A percentile compares a stretch with the other conserved stretches of the same genome.
phyloP scores from a whole-genome alignment of 2,888 invertebrate genomes.

The Phortica magna region DNA sequence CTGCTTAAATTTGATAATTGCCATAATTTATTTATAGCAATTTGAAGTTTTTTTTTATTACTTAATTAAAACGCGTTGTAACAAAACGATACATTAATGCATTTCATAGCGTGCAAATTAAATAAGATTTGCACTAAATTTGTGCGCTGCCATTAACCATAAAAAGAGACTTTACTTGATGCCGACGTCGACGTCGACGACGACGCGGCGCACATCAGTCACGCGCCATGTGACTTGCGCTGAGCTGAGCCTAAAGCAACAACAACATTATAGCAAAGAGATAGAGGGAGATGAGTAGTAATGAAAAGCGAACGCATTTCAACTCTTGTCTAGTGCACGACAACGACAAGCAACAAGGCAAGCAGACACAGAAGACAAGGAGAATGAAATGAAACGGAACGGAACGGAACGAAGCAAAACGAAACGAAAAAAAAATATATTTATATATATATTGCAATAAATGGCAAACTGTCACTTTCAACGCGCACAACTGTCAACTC shows the following conservation, averaged over 20 bases:
- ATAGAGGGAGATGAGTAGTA: no score
- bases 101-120: conserved; percentile 9
- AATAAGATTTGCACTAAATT: conserved; percentile 6
- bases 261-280: no score
- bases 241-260: no score
- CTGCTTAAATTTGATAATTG: background rate
- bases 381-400: background rate
- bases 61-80: conserved; percentile 12
- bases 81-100: background rate
- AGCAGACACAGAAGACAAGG: background rate
- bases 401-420: background rate
- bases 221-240: background rate
- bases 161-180: background rate
- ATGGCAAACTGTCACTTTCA: conserved; percentile 35
- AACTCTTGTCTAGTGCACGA: no score
- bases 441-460: conserved; percentile 23
- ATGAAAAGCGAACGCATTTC: no score
- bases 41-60: conserved; percentile 7
- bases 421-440: background rate
- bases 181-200: no score
- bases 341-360: background rate
- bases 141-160: conserved; percentile 17
- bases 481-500: conserved; percentile 30
- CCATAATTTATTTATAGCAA: conserved; percentile 16
- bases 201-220: background rate